Evolutionary conservation across 2,113 vertebrate species (phyloP).

Genomic region (Boulengeromyrus knoepffleri): DNA sequence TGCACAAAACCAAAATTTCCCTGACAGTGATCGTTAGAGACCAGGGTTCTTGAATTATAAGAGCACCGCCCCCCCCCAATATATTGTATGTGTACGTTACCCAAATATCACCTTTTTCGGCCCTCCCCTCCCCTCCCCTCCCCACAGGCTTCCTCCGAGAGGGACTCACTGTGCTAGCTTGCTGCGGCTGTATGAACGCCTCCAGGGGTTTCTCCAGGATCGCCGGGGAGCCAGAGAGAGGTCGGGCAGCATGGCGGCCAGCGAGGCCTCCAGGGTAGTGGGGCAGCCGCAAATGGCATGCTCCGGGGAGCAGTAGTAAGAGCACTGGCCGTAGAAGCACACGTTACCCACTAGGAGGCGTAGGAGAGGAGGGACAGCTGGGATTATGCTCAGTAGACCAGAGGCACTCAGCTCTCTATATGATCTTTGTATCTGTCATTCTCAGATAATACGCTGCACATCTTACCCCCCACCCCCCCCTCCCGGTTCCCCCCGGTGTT

Average conservation of each 20-base stretch:
- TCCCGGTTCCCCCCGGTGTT: too few relatives aligned
- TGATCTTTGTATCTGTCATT: not conserved
- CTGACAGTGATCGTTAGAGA: not conserved
- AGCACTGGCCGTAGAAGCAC: slow-evolving; percentile 80
- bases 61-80: too few relatives aligned
- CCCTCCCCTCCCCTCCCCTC: not conserved
- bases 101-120: not conserved
- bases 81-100: not conserved
- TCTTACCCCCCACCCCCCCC: not conserved
- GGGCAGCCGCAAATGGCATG: slow-evolving; percentile 74
- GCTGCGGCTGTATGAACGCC: slow-evolving; percentile 78
- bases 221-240: slow-evolving; percentile 59
- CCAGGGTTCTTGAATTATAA: not conserved
- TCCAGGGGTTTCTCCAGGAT: slow-evolving; percentile 79
- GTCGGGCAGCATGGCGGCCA: slow-evolving; percentile 73
- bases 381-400: not conserved
- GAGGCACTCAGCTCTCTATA: not conserved
- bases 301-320: slow-evolving; percentile 82
- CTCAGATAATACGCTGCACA: not conserved
- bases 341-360: slow-evolving; percentile 8
- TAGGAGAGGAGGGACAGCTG: slow-evolving; percentile 25
- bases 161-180: slow-evolving; percentile 68
- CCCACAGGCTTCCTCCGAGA: not conserved
- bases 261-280: slow-evolving; percentile 63
- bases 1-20: not conserved